These are phyloP conservation scores for Sinella curviseta DNA, from an alignment of 1,140 invertebrate species.

Conservation along the genomic window DNA sequence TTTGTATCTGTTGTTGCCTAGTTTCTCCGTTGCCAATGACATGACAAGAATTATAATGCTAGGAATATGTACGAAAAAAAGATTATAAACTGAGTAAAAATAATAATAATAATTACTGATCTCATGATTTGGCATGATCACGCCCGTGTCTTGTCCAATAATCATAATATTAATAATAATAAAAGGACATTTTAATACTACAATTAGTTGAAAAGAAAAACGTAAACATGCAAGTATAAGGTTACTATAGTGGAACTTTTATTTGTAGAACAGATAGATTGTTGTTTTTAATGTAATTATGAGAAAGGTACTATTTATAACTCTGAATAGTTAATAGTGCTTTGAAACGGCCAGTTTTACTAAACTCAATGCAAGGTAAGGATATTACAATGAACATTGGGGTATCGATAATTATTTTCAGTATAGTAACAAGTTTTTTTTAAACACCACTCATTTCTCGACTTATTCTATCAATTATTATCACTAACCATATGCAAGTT, in stretches of 20 bases:
- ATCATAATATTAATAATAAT: background rate
- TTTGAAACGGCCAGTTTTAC: background rate
- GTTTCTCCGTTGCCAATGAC: too few relatives aligned
- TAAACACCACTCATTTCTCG: too few relatives aligned
- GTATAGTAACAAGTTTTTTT: background rate
- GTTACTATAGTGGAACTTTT: background rate
- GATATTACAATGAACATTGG: too few relatives aligned
- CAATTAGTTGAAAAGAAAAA: background rate
- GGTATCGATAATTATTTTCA: background rate
- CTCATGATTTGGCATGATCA: conserved; percentile 20
- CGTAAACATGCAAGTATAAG: background rate
- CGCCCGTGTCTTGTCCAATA: conserved; percentile 3
- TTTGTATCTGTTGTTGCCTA: background rate
- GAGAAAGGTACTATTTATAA: background rate
- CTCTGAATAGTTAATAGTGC: background rate
- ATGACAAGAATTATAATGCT: too few relatives aligned
- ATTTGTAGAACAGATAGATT: background rate
- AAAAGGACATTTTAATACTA: background rate
- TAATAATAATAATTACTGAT: conserved; percentile 1
- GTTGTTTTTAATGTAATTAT: background rate
- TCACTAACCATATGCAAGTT: too few relatives aligned
- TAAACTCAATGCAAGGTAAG: background rate
- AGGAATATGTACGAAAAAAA: too few relatives aligned
- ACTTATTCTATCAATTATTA: too few relatives aligned
- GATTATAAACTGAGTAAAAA: background rate